Percentiles rank a stretch among this genome's conserved stretches.
phyloP scores from a whole-genome alignment of 2,888 invertebrate genomes.

The Eupithecia subfuscata region DNA sequence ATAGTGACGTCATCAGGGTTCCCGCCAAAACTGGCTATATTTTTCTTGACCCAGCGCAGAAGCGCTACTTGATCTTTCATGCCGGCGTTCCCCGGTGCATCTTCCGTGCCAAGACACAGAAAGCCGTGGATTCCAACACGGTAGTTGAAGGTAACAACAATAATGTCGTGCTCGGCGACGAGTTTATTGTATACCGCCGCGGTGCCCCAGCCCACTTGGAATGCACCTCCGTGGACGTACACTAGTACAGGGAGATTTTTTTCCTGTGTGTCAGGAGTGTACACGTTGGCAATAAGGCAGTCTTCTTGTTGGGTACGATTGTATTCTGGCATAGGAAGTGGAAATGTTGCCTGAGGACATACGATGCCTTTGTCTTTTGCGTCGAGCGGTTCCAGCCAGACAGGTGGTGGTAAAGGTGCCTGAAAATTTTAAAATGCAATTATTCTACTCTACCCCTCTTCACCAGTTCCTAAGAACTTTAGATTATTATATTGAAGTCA shows the following conservation, averaged over 20 bases:
- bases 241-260: constrained; percentile 53
- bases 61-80: constrained; percentile 69
- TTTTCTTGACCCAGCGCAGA: constrained; percentile 61
- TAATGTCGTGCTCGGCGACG: constrained; percentile 50
- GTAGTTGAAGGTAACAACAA: constrained; percentile 64
- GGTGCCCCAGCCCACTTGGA: constrained; percentile 43
- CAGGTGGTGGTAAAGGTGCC: constrained; percentile 52
- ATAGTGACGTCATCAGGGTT: constrained; percentile 67
- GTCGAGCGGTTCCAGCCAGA: constrained; percentile 6
- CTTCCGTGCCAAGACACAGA: constrained; percentile 64
- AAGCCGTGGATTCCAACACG: constrained; percentile 62
- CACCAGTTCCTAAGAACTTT: too few relatives aligned
- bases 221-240: constrained; percentile 54
- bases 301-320: constrained; percentile 51
- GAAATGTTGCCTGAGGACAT: constrained; percentile 4
- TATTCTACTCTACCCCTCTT: too few relatives aligned
- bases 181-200: constrained; percentile 46
- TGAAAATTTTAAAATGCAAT: constrained; percentile 39
- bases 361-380: constrained; percentile 13
- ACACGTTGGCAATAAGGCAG: constrained; percentile 65
- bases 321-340: background rate
- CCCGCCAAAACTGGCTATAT: constrained; percentile 65
- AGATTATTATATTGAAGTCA: too few relatives aligned
- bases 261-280: constrained; percentile 57
- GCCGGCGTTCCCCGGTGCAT: constrained; percentile 68